These are phyloP conservation scores for Sula dactylatra DNA, from an alignment of 2,113 vertebrate genomes.

Conservation along the genomic window DNA sequence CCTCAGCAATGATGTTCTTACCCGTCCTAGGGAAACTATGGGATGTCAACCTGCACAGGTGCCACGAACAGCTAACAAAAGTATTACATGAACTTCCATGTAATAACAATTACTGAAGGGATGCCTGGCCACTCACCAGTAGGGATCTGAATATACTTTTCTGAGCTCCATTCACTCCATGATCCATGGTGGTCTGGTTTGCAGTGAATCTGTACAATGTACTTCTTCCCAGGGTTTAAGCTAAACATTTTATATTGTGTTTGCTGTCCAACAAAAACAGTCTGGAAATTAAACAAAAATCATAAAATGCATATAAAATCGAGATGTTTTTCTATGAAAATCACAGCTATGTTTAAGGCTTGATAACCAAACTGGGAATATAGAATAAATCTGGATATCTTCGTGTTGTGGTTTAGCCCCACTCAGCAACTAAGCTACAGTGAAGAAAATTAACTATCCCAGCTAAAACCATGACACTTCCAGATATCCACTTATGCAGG, in stretches of 20 bases:
- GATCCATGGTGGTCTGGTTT: constrained; percentile 82
- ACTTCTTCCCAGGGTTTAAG: constrained; percentile 81
- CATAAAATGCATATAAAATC: background rate
- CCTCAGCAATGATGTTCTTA: background rate
- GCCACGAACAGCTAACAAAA: background rate
- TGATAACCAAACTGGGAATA: background rate
- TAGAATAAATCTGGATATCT: background rate
- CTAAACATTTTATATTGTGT: constrained; percentile 85
- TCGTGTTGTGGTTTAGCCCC: too few species aligned
- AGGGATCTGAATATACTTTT: constrained; percentile 65
- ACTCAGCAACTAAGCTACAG: too few species aligned
- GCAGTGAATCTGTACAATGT: constrained; percentile 87
- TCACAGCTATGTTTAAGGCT: background rate
- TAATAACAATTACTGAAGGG: background rate
- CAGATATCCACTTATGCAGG: too few species aligned
- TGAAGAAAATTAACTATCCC: too few species aligned
- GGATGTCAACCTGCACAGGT: background rate
- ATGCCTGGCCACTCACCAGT: constrained; percentile 55
- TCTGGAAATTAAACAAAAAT: constrained; percentile 69
- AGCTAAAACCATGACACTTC: too few species aligned
- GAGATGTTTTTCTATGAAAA: background rate
- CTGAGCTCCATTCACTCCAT: constrained; percentile 73
- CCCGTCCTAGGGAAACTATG: background rate
- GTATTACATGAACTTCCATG: background rate
- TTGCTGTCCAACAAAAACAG: constrained; percentile 83